Base-by-base conservation (phyloP, 2,888 invertebrate genomes). In the Frankliniella intonsa region DNA sequence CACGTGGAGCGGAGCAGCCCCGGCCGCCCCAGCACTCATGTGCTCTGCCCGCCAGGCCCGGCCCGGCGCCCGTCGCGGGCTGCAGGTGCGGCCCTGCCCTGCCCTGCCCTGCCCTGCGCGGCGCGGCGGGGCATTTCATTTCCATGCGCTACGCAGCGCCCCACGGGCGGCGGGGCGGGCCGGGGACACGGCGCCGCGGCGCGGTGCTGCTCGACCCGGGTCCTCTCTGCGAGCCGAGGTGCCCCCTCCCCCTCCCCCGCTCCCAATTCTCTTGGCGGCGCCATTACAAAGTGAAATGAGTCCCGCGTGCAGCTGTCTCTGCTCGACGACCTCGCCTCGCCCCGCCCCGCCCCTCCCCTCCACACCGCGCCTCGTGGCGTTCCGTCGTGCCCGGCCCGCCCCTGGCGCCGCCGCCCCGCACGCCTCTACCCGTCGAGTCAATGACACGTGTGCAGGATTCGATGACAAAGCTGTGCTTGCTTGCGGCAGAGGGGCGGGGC, bases 261-360 rank as follows among this genome's bases (percentile, higher is more conserved):
- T 22, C 69, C 38, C 38, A 38, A 38, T 38, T 38, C 69, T 22
- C 69, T 25, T 76, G 22, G 69, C 69, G 69, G 22, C 10, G 25
- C 25, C 25, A 76, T 76, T 22, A 22, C 69, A 22, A 76, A 76
- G 69, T 76, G 69, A 76, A 76, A 76, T 25, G 25, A 76, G 69
- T 12, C 69, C 25, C 69, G 55, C 11, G 12, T 76, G 69, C 69
- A 76, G 69, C 69, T 76, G 69, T 76, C 69, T 22, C 25, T 25
- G 69, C 25, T 55, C 55, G 5, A 7, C 55, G 55, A 55, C 55
- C 17, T 12, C 55, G 55, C 19, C 55, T 19, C 19, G 12, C 14
- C 8, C 3, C 55, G 55, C 19, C 55, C 17, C 14, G 11, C 55
- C 14, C 11, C 17, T 10, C 55, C 12, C 17, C 55, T 2, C 17